Conservation (phyloP, 2,797 vertebrate species). For the Xiphorhynchus erythropygius region DNA sequence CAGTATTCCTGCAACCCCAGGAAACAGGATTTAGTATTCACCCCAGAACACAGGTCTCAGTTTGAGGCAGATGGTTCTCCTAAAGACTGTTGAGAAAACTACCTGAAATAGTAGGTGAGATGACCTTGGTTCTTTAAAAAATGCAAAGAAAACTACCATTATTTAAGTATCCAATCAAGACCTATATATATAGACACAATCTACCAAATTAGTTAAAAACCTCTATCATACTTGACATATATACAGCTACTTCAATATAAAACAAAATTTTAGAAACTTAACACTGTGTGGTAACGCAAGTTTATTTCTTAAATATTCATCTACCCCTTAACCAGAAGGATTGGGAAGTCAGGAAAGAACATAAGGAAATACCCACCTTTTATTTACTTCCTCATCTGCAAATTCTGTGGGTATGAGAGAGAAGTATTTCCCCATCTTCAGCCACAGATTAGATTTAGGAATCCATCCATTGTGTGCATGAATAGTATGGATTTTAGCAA, state of each 20-base stretch:
- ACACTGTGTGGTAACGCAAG: fast-evolving
- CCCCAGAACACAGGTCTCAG: background rate
- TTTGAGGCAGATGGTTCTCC: background rate
- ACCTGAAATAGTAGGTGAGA: background rate
- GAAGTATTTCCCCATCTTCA: slow-evolving; percentile 96
- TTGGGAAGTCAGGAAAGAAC: background rate
- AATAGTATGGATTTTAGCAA: slow-evolving; percentile 97
- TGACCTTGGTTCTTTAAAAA: background rate
- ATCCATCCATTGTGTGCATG: slow-evolving; percentile 99
- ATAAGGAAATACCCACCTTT: slow-evolving; percentile 78
- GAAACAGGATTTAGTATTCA: background rate
- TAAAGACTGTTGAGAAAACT: background rate
- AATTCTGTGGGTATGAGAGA: slow-evolving; percentile 91
- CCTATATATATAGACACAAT: background rate
- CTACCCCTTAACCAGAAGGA: background rate
- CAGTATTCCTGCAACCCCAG: background rate
- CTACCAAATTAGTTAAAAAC: background rate
- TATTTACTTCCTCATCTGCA: slow-evolving; percentile 83
- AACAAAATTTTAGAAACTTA: background rate
- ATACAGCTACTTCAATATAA: background rate
- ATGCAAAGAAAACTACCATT: background rate
- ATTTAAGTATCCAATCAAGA: background rate
- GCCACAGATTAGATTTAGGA: slow-evolving; percentile 94
- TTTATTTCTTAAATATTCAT: background rate
- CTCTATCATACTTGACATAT: background rate